Evolutionary conservation across 2,888 invertebrate species (phyloP).

Genomic region (Chorisops tibialis): DNA sequence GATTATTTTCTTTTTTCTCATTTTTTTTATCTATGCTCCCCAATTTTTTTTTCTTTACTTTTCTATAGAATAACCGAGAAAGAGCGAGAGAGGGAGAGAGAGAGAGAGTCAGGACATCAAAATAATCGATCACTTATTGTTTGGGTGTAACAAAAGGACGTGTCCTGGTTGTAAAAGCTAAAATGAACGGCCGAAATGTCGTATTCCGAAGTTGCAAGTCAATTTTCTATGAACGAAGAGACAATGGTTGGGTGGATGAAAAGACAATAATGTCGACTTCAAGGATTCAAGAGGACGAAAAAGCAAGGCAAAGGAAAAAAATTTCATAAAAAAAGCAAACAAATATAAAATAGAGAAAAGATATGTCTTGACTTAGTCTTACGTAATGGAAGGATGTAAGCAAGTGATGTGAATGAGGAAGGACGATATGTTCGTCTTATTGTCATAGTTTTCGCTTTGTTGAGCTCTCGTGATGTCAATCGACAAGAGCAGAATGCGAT

Average conservation of each 20-base stretch:
- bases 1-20: too few species aligned
- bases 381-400: neutral
- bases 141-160: slow-evolving; percentile 35
- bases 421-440: neutral
- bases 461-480: neutral
- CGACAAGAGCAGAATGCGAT: neutral
- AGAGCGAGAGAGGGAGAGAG: too few species aligned
- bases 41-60: too few species aligned
- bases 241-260: slow-evolving; percentile 21
- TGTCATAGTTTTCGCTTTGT: neutral
- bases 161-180: slow-evolving; percentile 23
- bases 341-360: slow-evolving; percentile 13
- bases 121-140: slow-evolving; percentile 35
- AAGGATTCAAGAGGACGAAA: neutral
- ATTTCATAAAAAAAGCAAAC: neutral
- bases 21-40: too few species aligned
- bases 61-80: too few species aligned
- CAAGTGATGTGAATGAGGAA: neutral
- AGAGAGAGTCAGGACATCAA: too few species aligned
- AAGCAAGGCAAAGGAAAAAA: neutral
- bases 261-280: slow-evolving; percentile 16
- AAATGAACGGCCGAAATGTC: slow-evolving; percentile 12
- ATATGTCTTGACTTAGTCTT: neutral
- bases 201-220: slow-evolving; percentile 19
- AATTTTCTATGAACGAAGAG: slow-evolving; percentile 20